Percentiles rank a stretch among this genome's conserved stretches.
Evolutionary conservation across 2,797 vertebrate species (phyloP).

Genomic region (Podarcis lilfordi): DNA sequence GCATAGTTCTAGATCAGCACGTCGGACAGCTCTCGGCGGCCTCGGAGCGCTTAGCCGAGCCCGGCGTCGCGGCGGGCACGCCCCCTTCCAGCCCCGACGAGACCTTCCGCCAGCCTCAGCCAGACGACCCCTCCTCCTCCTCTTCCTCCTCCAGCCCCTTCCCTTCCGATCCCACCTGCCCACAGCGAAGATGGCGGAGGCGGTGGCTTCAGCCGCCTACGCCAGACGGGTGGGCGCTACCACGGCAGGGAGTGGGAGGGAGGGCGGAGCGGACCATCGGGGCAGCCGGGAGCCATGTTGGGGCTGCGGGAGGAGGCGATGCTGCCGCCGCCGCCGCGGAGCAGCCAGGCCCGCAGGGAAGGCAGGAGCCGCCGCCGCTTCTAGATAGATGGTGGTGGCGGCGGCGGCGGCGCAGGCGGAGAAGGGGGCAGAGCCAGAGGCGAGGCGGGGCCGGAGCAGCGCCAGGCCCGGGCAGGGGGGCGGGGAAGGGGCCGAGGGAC

Average conservation of each 20-base stretch:
- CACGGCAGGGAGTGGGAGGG: constrained; percentile 68
- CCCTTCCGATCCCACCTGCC: constrained; percentile 47
- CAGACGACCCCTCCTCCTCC: no score
- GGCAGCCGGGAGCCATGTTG: constrained; percentile 93
- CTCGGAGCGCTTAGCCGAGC: no score
- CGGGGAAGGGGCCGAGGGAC: constrained; percentile 53
- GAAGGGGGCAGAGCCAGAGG: constrained; percentile 74
- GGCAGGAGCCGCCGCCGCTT: constrained; percentile 73
- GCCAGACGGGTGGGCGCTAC: constrained; percentile 78
- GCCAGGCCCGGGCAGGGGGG: constrained; percentile 74
- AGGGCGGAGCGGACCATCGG: constrained; percentile 83
- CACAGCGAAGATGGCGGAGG: constrained; percentile 83
- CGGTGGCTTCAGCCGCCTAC: constrained; percentile 75
- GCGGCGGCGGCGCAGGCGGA: constrained; percentile 58
- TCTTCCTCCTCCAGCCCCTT: background rate
- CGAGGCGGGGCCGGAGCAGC: constrained; percentile 78
- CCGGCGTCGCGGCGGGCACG: background rate
- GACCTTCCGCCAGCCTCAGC: background rate
- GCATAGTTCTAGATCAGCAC: background rate
- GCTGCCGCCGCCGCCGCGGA: constrained; percentile 75
- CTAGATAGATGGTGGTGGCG: constrained; percentile 73
- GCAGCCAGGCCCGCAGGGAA: constrained; percentile 69
- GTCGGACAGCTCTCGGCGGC: background rate
- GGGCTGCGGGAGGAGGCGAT: constrained; percentile 81
- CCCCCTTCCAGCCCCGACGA: background rate